Evolutionary conservation across 2,888 invertebrate species (phyloP), one percentile per base, ranked within the genome.

Genomic region (Torymus tubicola): DNA sequence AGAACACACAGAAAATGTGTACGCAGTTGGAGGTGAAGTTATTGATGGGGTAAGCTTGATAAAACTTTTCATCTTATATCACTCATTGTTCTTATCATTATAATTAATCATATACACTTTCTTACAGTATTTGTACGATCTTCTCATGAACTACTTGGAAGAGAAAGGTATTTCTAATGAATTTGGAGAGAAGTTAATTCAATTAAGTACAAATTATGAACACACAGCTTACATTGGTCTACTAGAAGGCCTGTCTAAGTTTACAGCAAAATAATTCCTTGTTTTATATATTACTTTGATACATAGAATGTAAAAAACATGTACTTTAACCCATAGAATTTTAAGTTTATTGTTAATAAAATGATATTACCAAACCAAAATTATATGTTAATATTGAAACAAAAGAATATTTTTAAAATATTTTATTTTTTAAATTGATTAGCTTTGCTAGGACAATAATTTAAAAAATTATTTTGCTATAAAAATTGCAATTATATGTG

Each of bases 111-210:
- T 64, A 61, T 58, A n/a, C 64, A 21, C 69, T 72, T 74, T 82
- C 11, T 93, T 93, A 16, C 92, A 97, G 97, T 97, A 97, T 88
- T 92, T 99, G 74, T 99, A 99, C 89, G 98, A 99, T 90, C 93
- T 98, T 68, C 92, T 99, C 84, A 96, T 99, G 95, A 98, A 98
- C 89, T 93, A 98, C 85, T 92, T 99, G 79, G 99, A 99, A 91
- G 99, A 99, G 90, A 97, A 99, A 86, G 99, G 99, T 55, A 93
- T 99, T 82, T 95, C 96, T 88, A 97, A 97, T 87, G 96, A 97
- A 83, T 99, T 99, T 91, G 96, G 95, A 0, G 96, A 96, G 86
- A 96, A 98, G 89, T 89, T 99, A 21, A 94, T 96, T 0, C 95
- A 96, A 82, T 95, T 97, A 90, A 96, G 97, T 89, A 99, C 99